Evolutionary conservation across 1,140 invertebrate species (phyloP).

Genomic region (Eriocheir sinensis): DNA sequence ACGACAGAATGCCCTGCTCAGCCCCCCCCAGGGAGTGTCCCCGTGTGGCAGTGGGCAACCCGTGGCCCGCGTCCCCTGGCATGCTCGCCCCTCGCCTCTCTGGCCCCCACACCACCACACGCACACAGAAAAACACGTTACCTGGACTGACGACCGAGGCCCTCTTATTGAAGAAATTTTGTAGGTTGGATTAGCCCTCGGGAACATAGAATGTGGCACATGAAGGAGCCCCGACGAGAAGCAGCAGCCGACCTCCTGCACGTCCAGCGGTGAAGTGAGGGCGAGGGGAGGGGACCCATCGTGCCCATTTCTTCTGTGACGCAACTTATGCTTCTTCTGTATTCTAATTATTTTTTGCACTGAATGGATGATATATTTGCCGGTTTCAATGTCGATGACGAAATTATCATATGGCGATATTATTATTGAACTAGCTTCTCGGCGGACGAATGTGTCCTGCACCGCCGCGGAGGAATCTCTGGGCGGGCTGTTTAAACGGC

Average conservation of each 20-base stretch:
- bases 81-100: too few relatives aligned
- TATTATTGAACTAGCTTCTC: neutral
- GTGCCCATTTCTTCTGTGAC: too few relatives aligned
- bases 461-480: neutral
- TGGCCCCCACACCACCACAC: neutral
- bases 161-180: conserved; percentile 63
- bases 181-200: conserved; percentile 46
- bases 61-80: too few relatives aligned
- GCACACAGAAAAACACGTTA: neutral
- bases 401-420: neutral
- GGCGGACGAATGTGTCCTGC: neutral
- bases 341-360: neutral
- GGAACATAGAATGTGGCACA: conserved; percentile 68
- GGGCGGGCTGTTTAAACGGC: neutral
- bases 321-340: neutral
- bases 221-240: neutral
- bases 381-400: neutral
- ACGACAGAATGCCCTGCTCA: too few relatives aligned
- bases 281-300: neutral
- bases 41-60: too few relatives aligned
- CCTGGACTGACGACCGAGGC: conserved; percentile 71
- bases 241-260: neutral
- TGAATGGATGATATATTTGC: neutral
- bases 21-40: too few relatives aligned
- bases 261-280: neutral